Evolutionary conservation across 2,113 vertebrate genomes (phyloP).

Genomic region (Mustelus asterias): DNA sequence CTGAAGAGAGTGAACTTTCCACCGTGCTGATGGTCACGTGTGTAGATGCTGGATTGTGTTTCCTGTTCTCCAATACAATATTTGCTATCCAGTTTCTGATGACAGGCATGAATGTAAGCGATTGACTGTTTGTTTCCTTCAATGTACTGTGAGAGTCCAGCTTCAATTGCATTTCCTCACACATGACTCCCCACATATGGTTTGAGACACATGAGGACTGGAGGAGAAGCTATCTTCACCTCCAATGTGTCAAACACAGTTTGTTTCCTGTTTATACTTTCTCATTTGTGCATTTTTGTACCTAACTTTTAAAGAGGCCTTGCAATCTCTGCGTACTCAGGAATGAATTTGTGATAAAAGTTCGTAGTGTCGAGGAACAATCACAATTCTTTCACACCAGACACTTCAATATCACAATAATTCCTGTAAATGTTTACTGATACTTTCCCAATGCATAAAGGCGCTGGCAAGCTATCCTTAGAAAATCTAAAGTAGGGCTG

Average conservation of each 20-base stretch:
- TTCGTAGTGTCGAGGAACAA: too few species aligned
- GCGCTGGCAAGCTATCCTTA: not conserved
- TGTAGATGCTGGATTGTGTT: not conserved
- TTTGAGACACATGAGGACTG: not conserved
- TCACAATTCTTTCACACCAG: too few species aligned
- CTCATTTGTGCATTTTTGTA: not conserved
- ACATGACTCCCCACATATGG: not conserved
- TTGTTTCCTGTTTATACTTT: not conserved
- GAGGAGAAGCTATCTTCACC: not conserved
- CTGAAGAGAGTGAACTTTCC: not conserved
- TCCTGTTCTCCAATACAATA: not conserved
- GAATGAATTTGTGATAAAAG: too few species aligned
- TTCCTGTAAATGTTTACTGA: not conserved
- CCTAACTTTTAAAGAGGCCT: too few species aligned
- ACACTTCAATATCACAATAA: not conserved
- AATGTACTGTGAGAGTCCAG: not conserved
- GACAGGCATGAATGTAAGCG: too few species aligned
- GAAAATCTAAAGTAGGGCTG: not conserved
- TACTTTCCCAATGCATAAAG: not conserved
- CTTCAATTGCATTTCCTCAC: not conserved
- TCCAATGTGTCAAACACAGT: not conserved
- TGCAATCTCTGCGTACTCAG: too few species aligned
- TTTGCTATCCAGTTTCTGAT: not conserved
- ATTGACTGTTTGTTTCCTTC: too few species aligned
- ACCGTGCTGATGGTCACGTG: not conserved